Evolutionary conservation across 2,113 vertebrate genomes (phyloP).

Genomic region (Nymphicus hollandicus): DNA sequence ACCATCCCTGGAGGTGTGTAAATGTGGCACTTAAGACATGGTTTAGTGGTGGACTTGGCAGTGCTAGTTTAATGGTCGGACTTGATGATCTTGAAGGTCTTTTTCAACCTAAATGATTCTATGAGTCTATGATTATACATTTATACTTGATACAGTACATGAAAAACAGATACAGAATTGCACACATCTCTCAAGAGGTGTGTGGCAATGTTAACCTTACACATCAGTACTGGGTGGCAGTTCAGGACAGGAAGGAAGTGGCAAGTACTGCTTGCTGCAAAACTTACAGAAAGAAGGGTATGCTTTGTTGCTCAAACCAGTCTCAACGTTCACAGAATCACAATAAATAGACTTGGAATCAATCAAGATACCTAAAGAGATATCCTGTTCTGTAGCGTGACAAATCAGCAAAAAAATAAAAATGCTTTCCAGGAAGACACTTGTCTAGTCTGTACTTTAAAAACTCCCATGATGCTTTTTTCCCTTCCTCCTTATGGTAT

Average conservation of each 20-base stretch:
- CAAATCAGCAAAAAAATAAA: not conserved
- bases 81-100: not conserved
- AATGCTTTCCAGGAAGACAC: not conserved
- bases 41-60: rapidly evolving
- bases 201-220: not conserved
- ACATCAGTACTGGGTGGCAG: not conserved
- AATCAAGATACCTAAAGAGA: not conserved
- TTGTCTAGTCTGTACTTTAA: not conserved
- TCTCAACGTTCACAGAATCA: not conserved
- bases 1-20: not conserved
- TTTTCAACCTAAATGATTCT: not conserved
- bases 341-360: not conserved
- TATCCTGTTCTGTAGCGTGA: not conserved
- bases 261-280: not conserved
- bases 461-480: not conserved
- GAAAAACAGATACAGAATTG: not conserved
- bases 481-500: not conserved
- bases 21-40: not conserved
- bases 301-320: not conserved
- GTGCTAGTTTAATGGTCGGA: not conserved
- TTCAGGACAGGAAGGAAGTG: slow-evolving; percentile 52
- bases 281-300: not conserved
- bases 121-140: not conserved
- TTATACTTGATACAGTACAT: not conserved
- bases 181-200: not conserved